phyloP scores from a whole-genome alignment of 64 coral and sea anemone genomes.

The Pocillopora damicornis region DNA sequence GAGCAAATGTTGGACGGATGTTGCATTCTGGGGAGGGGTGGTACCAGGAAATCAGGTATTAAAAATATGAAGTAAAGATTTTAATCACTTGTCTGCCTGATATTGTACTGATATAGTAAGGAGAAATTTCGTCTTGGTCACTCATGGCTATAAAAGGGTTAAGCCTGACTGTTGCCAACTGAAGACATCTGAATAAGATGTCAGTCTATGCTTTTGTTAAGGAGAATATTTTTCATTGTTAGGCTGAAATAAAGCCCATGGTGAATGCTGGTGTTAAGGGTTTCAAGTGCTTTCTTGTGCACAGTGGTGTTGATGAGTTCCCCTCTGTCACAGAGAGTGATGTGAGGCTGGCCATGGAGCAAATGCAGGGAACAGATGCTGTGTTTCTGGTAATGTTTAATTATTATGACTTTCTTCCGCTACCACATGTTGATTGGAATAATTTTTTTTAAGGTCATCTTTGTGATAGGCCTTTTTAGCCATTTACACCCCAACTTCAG shows the following conservation, averaged over 20 bases:
- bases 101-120: no score
- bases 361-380: constrained; percentile 60
- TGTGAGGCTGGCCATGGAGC: constrained; percentile 55
- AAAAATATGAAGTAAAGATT: background rate
- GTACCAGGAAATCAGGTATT: constrained; percentile 77
- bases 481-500: no score
- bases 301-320: constrained; percentile 87
- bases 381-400: constrained; percentile 59
- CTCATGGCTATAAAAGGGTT: no score
- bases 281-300: constrained; percentile 79
- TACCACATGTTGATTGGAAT: no score
- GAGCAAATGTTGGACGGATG: constrained; percentile 73
- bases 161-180: no score
- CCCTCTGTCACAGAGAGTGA: constrained; percentile 71
- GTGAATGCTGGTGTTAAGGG: constrained; percentile 61
- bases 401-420: no score
- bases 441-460: no score
- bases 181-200: no score
- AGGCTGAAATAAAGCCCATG: constrained; percentile 81
- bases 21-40: constrained; percentile 87
- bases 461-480: no score
- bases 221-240: background rate
- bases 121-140: no score
- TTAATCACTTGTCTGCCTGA: no score
- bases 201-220: no score